Evolutionary conservation across 2,113 vertebrate species (phyloP).

Genomic region (Pteronura brasiliensis): DNA sequence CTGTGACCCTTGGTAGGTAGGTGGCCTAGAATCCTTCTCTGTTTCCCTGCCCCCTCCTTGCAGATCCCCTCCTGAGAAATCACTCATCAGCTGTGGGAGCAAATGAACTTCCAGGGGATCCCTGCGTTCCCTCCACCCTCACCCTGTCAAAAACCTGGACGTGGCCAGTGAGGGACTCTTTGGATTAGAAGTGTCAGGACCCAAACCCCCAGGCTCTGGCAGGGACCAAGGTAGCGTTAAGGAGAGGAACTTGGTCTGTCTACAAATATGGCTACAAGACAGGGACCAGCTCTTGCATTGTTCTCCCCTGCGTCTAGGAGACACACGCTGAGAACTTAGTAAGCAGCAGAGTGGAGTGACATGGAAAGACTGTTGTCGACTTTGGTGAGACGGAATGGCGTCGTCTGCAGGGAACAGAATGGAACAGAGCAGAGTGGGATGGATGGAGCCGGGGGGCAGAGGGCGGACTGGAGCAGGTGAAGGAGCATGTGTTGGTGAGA

Average conservation of each 20-base stretch:
- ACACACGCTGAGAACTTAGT: neutral
- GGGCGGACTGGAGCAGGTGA: no score
- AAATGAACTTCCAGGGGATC: neutral
- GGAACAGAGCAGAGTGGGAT: neutral
- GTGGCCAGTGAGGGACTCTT: neutral
- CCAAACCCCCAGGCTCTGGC: neutral
- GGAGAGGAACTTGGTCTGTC: neutral
- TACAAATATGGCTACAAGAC: neutral
- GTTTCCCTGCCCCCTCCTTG: neutral
- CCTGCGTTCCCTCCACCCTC: neutral
- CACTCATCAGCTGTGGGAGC: neutral
- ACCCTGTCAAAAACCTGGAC: neutral
- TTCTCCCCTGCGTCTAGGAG: neutral
- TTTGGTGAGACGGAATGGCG: neutral
- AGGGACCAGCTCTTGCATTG: neutral
- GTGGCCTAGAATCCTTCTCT: neutral
- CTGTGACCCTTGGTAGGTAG: neutral
- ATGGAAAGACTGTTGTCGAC: neutral
- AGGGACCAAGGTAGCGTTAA: neutral
- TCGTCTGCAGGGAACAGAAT: neutral
- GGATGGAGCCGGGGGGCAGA: fast-evolving
- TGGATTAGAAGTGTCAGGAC: neutral
- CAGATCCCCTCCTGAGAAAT: neutral
- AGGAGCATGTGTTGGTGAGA: neutral
- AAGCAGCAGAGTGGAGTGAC: neutral